Evolutionary conservation across 2,797 vertebrate genomes (phyloP).

Genomic region (Rhinoraja longicauda): DNA sequence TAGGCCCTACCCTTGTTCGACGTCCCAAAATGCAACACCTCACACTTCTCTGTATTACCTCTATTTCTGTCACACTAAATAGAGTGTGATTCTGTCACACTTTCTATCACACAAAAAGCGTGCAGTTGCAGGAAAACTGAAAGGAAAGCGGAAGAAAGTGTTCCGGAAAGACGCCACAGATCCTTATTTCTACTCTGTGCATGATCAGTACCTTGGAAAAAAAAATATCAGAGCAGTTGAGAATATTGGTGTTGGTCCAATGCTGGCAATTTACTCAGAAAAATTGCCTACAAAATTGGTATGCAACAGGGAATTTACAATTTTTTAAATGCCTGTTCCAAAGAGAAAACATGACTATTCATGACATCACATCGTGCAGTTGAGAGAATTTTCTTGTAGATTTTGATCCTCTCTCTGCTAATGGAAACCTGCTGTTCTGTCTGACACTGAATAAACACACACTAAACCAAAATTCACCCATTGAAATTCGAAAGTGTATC

Average conservation of each 20-base stretch:
- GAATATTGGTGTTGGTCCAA: not conserved
- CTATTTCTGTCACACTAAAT: too few species aligned
- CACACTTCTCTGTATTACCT: too few species aligned
- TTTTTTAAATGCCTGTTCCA: not conserved
- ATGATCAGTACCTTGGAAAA: too few species aligned
- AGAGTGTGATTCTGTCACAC: too few species aligned
- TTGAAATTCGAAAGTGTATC: constrained; percentile 4
- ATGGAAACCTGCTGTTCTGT: constrained; percentile 32
- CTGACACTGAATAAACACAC: constrained; percentile 4
- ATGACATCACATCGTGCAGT: constrained; percentile 8
- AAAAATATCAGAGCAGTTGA: not conserved
- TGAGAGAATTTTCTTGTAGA: not conserved
- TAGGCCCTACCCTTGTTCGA: too few species aligned
- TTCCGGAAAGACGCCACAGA: too few species aligned
- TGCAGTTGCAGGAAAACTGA: too few species aligned
- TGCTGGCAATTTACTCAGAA: not conserved
- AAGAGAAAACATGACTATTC: not conserved
- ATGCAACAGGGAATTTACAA: not conserved
- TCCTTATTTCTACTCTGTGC: not conserved
- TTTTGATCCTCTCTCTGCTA: not conserved
- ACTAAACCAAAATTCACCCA: not conserved
- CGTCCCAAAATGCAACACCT: too few species aligned
- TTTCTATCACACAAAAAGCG: too few species aligned
- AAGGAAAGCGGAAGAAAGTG: too few species aligned
- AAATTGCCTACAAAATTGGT: not conserved